Base-by-base conservation (phyloP, 2,888 invertebrate species). In the Caenorhabditis panamensis region DNA sequence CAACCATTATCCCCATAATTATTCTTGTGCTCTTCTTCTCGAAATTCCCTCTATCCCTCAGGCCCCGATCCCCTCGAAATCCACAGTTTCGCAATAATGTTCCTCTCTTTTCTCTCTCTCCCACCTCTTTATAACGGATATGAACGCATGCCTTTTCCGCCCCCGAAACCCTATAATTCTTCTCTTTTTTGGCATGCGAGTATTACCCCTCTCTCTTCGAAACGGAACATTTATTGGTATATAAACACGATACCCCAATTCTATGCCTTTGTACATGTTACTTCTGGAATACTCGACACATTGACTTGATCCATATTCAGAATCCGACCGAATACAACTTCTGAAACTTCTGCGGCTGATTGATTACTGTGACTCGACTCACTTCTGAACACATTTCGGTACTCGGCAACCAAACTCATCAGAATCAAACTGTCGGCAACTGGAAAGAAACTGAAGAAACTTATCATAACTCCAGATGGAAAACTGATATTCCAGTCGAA, bases 161-260 rank as follows among this genome's bases (percentile, higher is more conserved):
- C 13, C 18, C 18, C 16, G 4, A 47, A n/a, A 4, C 47, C 47
- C 18, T 4, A 18, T 6, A 49, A 49, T 9, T 13, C 41, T 54
- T 47, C 51, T 44, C 51, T 56, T 56, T 22, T 20, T 9, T 26
- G 51, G 47, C 22, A 54, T 31, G 54, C 41, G 36, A 56, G 61
- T 63, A 56, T 63, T 53, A 31, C 53, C 26, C 26, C 13, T 26
- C 26, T n/a, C 41, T 13, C 41, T 16, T 24, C 44, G 28, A 18
- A 56, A 3, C 22, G 36, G 22, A 53, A 24, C 18, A 54, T 54
- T 66, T 31, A 54, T 54, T 37, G 28, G 36, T 56, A 31, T 56
- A 56, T 44, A n/a, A 54, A 36, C 6, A 6, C 20, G 13, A 26
- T 31, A 4, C 31, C 4, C 31, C 9, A 9, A 31, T 31, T 6